Evolutionary conservation across 2,113 vertebrate genomes (phyloP).

Genomic region (Barnardius zonarius): DNA sequence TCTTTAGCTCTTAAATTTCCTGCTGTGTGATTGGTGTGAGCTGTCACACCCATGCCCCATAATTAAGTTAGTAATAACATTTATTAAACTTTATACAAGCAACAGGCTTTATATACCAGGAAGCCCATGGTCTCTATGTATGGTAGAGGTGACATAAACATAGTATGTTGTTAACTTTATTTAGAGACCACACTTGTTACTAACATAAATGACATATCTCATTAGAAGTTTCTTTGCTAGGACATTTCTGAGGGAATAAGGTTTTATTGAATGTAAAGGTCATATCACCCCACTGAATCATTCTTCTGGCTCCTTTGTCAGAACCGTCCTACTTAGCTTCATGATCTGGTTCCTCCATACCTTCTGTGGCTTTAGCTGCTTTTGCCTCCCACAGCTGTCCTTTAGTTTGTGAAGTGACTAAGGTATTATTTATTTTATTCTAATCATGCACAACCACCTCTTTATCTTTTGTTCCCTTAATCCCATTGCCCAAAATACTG

Average conservation of each 20-base stretch:
- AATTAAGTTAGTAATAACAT: background rate
- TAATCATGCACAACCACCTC: background rate
- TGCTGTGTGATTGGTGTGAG: background rate
- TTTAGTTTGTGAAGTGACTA: background rate
- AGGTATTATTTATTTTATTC: background rate
- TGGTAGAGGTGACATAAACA: background rate
- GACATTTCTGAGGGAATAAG: background rate
- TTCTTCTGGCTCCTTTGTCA: background rate
- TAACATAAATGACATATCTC: background rate
- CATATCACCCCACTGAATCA: background rate
- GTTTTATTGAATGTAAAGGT: background rate
- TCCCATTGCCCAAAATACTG: too few species aligned
- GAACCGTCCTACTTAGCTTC: background rate
- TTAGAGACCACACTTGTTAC: background rate
- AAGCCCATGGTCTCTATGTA: background rate
- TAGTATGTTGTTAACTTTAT: background rate
- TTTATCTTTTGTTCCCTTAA: too few species aligned
- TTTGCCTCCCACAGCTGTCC: background rate
- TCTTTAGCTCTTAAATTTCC: background rate
- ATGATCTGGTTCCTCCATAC: background rate
- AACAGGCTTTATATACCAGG: background rate
- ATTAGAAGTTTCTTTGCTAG: background rate
- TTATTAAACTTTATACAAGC: background rate
- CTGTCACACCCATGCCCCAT: background rate
- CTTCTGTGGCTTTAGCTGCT: background rate